A percentile compares a stretch with the other conserved stretches of the same genome.
phyloP scores from a whole-genome alignment of 2,888 invertebrate species.

The Sisyra terminalis region DNA sequence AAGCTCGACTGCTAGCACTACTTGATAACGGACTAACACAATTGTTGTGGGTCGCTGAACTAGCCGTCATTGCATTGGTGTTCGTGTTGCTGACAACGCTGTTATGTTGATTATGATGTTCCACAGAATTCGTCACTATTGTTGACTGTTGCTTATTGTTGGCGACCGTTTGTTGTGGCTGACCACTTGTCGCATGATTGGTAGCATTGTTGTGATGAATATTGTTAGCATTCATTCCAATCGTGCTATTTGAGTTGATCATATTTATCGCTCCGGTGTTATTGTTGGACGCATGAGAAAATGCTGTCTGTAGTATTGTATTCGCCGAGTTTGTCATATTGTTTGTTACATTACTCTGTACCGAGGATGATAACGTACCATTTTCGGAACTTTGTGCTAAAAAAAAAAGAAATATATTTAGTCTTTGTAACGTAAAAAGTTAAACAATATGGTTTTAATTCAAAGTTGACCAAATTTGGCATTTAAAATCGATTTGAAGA shows the following conservation, averaged over 20 bases:
- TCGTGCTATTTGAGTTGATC: not conserved
- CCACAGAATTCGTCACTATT: constrained; percentile 7
- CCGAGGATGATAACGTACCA: constrained; percentile 21
- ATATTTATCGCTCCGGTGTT: constrained; percentile 5
- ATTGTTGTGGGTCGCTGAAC: constrained; percentile 16
- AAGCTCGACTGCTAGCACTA: constrained; percentile 38
- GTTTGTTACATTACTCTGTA: constrained; percentile 20
- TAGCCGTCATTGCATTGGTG: constrained; percentile 8
- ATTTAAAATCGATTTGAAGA: no score
- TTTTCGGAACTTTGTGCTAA: constrained; percentile 28
- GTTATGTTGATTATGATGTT: constrained; percentile 6
- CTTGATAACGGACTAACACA: constrained; percentile 27
- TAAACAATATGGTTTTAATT: no score
- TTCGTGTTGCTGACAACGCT: constrained; percentile 8
- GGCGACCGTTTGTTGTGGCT: no score
- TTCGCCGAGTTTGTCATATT: constrained; percentile 6
- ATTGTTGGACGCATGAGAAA: not conserved
- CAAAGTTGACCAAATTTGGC: no score
- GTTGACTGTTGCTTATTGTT: no score
- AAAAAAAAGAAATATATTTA: constrained; percentile 5
- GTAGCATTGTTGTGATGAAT: not conserved
- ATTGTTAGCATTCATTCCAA: not conserved
- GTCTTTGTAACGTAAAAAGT: no score
- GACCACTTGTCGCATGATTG: not conserved
- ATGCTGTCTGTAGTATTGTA: not conserved